Evolutionary conservation across 2,888 invertebrate genomes (phyloP), one percentile per base, ranked within the genome.

Genomic region (Adineta ricciae): DNA sequence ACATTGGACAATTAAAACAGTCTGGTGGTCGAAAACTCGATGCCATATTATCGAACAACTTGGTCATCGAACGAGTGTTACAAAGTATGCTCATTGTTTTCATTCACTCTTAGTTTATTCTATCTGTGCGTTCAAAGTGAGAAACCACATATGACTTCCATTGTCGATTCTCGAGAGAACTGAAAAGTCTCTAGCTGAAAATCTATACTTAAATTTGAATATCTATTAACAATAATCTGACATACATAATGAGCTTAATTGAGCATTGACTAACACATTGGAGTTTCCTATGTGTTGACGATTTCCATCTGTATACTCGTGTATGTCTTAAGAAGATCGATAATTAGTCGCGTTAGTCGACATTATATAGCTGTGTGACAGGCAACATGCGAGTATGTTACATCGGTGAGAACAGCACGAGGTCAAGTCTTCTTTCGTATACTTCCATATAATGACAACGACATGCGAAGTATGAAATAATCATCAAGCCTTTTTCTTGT

Each of bases 1-100:
- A 41, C 78, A 78, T 41, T 78, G 78, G 78, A 41, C 78, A 78
- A 78, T 78, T 41, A 78, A 78, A 78, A 78, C 78, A 78, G 38
- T 78, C 14, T 78, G 78, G 78, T 78, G 78, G 78, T 41, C 41
- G 14, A 78, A 78, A 78, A 78, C 78, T 9, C 21, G n/a, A 41
- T 78, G 78, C n/a, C 24, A 41, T n/a, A 78, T 78, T 78, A 78
- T 78, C n/a, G 78, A 78, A 78, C 78, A 24, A 24, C 8, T 41
- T 0, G 78, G 78, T 9, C 78, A 78, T 78, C 78, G 78, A 78
- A 78, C 38, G 24, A 78, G 14, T 78, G n/a, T 78, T 41, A 78
- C 78, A 1, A 78, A 78, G 78, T 78, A 78, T 11, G 73, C 32
- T 73, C 19, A 41, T 78, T 78, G 64, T 19, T 46, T 11, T 46